These are phyloP conservation scores for Decapterus maruadsi DNA, from an alignment of 2,797 vertebrate species.

Conservation along the genomic window DNA sequence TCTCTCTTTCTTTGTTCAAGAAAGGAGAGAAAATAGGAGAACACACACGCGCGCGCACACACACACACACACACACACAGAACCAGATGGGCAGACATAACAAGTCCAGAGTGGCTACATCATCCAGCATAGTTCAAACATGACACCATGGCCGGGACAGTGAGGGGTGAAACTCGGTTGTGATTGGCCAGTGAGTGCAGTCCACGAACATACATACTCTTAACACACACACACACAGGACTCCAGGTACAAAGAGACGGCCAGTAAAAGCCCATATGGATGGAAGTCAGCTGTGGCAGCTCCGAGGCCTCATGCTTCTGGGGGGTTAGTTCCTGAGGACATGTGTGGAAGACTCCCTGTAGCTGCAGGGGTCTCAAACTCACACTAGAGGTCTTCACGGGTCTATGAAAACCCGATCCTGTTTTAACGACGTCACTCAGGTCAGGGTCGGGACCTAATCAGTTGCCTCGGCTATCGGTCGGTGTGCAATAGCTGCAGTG, in stretches of 20 bases:
- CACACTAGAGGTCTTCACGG: too few relatives aligned
- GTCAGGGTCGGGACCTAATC: too few relatives aligned
- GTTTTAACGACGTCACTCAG: too few relatives aligned
- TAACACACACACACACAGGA: not conserved
- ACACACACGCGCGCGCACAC: constrained; percentile 17
- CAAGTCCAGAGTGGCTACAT: constrained; percentile 50
- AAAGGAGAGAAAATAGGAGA: constrained; percentile 54
- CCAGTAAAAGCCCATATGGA: not conserved
- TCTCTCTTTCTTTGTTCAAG: constrained; percentile 49
- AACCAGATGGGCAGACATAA: constrained; percentile 58
- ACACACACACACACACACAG: not conserved
- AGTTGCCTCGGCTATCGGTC: too few relatives aligned
- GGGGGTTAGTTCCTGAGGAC: too few relatives aligned
- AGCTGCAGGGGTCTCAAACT: too few relatives aligned
- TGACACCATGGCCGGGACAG: constrained; percentile 35
- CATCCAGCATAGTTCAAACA: constrained; percentile 59
- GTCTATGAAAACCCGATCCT: too few relatives aligned
- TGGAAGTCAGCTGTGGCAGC: too few relatives aligned
- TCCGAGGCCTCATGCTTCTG: too few relatives aligned
- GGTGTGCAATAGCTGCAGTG: too few relatives aligned
- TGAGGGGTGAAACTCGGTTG: not conserved
- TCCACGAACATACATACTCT: not conserved
- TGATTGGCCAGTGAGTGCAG: not conserved
- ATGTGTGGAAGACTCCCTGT: too few relatives aligned
- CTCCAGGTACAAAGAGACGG: not conserved